Conservation (phyloP, 2,797 vertebrate genomes). For the Synanceia verrucosa region DNA sequence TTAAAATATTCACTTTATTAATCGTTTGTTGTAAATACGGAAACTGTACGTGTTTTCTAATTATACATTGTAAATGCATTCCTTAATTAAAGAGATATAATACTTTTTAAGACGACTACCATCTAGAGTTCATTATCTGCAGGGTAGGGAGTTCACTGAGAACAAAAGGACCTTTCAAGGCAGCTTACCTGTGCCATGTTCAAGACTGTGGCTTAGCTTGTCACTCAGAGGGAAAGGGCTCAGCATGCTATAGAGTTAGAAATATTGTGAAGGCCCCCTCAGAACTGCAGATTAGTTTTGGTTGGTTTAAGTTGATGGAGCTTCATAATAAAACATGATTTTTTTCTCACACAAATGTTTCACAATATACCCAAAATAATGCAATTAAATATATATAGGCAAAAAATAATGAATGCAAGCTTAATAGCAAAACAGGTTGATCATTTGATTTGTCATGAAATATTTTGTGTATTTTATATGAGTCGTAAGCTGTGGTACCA, state of each 20-base stretch:
- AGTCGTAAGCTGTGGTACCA: background rate
- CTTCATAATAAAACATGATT: background rate
- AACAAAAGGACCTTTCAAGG: conserved; percentile 74
- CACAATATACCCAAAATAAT: background rate
- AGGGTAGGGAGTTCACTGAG: conserved; percentile 3
- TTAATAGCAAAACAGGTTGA: background rate
- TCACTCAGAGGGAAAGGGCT: conserved; percentile 24
- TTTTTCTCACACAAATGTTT: background rate
- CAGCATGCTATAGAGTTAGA: conserved; percentile 7
- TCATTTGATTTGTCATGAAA: background rate
- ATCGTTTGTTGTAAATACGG: conserved; percentile 56
- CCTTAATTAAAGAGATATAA: conserved; percentile 47
- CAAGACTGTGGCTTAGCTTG: conserved; percentile 45
- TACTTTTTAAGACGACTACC: conserved; percentile 16
- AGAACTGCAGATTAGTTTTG: background rate
- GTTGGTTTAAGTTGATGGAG: background rate
- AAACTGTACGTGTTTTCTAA: conserved; percentile 42
- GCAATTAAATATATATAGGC: background rate
- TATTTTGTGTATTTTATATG: background rate
- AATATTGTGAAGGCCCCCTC: background rate
- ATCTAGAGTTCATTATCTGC: conserved; percentile 19
- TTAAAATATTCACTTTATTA: conserved; percentile 16
- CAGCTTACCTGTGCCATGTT: conserved; percentile 58
- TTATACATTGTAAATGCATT: conserved; percentile 36
- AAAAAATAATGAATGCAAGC: background rate